Percentiles rank a stretch among this genome's conserved stretches.
phyloP scores from a whole-genome alignment of 2,888 invertebrate genomes.

The Ochropleura plecta region DNA sequence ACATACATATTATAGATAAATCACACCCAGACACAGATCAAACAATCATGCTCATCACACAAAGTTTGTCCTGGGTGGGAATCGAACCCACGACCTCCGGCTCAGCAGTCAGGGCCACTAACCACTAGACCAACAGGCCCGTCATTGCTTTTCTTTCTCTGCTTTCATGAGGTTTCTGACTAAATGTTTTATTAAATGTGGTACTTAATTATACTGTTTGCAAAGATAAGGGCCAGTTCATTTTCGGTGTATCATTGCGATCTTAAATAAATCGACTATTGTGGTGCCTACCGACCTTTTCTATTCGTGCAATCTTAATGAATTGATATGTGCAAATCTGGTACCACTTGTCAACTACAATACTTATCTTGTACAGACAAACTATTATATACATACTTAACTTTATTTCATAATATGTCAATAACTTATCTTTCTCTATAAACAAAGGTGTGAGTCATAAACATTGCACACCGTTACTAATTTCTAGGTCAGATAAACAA shows the following conservation, averaged over 20 bases:
- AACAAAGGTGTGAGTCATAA: constrained; percentile 21
- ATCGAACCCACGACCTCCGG: too few relatives aligned
- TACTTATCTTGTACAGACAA: not conserved
- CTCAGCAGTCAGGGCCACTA: too few relatives aligned
- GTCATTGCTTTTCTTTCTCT: too few relatives aligned
- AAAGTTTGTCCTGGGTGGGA: too few relatives aligned
- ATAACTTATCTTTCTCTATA: not conserved
- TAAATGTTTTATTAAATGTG: too few relatives aligned
- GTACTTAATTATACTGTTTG: too few relatives aligned
- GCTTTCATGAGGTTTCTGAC: too few relatives aligned
- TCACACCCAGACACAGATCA: too few relatives aligned
- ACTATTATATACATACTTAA: not conserved
- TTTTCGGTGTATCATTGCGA: not conserved
- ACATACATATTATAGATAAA: too few relatives aligned
- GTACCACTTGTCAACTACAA: not conserved
- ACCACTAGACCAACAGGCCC: too few relatives aligned
- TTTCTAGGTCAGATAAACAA: constrained; percentile 24
- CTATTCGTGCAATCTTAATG: not conserved
- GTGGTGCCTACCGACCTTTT: too few relatives aligned
- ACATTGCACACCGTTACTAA: constrained; percentile 22
- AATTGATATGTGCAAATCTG: not conserved
- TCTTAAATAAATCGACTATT: not conserved
- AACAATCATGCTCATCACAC: too few relatives aligned
- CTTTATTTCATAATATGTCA: not conserved
- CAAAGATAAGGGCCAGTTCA: not conserved